Evolutionary conservation across 1,140 invertebrate species (phyloP).

Genomic region (Melipona quadrifasciata): DNA sequence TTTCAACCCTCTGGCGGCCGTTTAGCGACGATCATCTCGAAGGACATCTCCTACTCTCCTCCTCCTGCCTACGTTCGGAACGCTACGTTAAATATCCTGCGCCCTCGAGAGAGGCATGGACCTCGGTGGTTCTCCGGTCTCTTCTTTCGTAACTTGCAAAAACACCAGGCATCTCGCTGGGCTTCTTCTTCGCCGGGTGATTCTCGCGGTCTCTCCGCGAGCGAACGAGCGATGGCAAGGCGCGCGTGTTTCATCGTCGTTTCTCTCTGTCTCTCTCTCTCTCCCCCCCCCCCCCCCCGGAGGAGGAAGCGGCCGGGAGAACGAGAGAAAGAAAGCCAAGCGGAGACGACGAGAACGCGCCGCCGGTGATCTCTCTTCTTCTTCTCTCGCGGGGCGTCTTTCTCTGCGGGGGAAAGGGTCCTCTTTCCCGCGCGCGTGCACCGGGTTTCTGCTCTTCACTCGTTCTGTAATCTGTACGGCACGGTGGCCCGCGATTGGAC

Average conservation of each 20-base stretch:
- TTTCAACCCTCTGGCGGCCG: too few relatives aligned
- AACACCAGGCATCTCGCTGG: conserved; percentile 50
- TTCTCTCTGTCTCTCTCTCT: too few relatives aligned
- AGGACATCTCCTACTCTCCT: too few relatives aligned
- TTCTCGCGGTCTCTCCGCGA: not conserved
- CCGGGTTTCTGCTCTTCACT: conserved; percentile 59
- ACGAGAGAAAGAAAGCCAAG: conserved; percentile 22
- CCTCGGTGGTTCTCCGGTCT: not conserved
- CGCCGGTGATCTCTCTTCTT: conserved; percentile 43
- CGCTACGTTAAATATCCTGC: too few relatives aligned
- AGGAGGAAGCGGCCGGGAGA: not conserved
- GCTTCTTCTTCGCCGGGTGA: not conserved
- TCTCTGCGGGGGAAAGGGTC: conserved; percentile 22
- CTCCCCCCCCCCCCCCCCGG: too few relatives aligned
- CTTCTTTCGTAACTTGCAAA: conserved; percentile 22
- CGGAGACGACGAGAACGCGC: conserved; percentile 54
- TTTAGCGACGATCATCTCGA: too few relatives aligned
- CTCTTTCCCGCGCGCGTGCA: conserved; percentile 45
- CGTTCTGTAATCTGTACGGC: conserved; percentile 77
- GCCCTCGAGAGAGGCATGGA: too few relatives aligned
- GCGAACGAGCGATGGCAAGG: not conserved
- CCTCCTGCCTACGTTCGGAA: not conserved
- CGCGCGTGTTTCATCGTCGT: not conserved
- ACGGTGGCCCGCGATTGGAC: conserved; percentile 74
- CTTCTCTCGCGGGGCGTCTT: conserved; percentile 13